Base-by-base conservation (phyloP, 1,140 invertebrate genomes). In the Macrotrachela quadricornifera region DNA sequence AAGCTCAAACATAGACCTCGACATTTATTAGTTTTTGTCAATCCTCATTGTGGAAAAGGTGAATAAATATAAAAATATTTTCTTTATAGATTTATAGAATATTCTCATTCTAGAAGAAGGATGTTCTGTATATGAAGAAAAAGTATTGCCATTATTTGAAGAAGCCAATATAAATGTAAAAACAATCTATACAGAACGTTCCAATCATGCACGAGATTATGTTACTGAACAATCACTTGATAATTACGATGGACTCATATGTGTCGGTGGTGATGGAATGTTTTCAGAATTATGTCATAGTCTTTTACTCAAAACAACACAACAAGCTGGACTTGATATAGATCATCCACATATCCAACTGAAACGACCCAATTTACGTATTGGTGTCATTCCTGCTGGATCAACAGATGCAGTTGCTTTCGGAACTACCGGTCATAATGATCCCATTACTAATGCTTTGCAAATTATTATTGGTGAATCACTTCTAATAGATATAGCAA, bases 221-320 rank as follows among this genome's bases (percentile, higher is more conserved):
- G 60, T 75, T 43, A 55, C 59, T 42, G 65, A 71, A 47, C 58
- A 68, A 39, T 62, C 66, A 58, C 54, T 70, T 9, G 52, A 40
- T 9, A 55, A 57, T 47, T 60, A 64, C 51, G 70, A 72, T 64
- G 70, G 69, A 66, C 73, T 87, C 8, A 77, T 81, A 13, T 81
- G 80, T 64, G 78, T 88, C 12, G 85, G 85, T 12, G 85, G 85
- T 1, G 84, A 87, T 68, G 85, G 85, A 1, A 85, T 84, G 30
- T 81, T 86, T 57, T 78, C 81, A 18, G 85, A 90, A 70, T 67
- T 86, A 16, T 85, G 49, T 62, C 82, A 82, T 64, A 82, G 84
- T 6, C 62, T 86, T 15, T 66, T 85, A 12, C 59, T 67, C 51
- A 60, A 71, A 59, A 66, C 63, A 30, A 63, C 67, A 50, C 58